Evolutionary conservation across 2,113 vertebrate genomes (phyloP).

Genomic region (Ailurus styani): DNA sequence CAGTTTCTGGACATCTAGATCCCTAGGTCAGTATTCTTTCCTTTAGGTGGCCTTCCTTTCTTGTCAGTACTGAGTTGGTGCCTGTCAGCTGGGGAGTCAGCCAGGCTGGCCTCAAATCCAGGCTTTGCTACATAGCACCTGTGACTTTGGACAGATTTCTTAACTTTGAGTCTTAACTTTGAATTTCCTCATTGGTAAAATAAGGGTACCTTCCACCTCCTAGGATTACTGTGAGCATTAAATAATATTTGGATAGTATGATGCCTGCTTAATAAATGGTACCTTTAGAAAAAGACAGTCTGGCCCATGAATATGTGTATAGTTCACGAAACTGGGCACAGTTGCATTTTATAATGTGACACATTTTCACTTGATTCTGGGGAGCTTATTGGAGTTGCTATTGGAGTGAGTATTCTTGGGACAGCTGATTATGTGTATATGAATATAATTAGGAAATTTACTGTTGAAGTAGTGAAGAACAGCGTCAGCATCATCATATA

Average conservation of each 20-base stretch:
- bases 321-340: not conserved
- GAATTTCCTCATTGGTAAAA: not conserved
- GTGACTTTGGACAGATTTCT: slow-evolving; percentile 12
- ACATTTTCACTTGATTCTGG: not conserved
- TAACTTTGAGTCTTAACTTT: not conserved
- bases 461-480: not conserved
- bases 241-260: not conserved
- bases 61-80: not conserved
- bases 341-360: not conserved
- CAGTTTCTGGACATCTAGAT: not conserved
- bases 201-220: not conserved
- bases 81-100: not conserved
- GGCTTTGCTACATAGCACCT: not conserved
- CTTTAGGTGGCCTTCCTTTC: not conserved
- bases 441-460: not conserved
- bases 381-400: not conserved
- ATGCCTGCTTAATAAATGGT: not conserved
- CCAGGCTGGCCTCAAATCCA: not conserved
- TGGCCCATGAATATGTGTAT: not conserved
- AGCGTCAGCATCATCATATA: not conserved
- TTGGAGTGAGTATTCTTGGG: not conserved
- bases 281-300: not conserved
- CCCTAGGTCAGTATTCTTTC: not conserved
- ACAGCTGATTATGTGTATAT: not conserved
- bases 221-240: not conserved